These are phyloP conservation scores for Tetranychus urticae DNA, from an alignment of 1,140 invertebrate species.

Conservation along the genomic window DNA sequence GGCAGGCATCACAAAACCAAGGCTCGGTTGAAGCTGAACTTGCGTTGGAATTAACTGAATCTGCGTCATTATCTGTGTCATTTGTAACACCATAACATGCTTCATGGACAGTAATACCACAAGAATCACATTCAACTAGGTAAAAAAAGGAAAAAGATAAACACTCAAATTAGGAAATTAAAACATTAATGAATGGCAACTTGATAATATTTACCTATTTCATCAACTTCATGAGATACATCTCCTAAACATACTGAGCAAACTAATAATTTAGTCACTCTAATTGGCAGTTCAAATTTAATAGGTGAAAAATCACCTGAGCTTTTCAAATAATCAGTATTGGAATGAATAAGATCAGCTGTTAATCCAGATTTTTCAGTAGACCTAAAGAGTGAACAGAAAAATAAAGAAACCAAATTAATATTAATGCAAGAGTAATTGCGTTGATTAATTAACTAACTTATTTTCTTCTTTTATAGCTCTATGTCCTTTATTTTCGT, in stretches of 20 bases:
- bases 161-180: not conserved
- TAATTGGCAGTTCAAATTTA: slow-evolving; percentile 5
- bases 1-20: slow-evolving; percentile 94
- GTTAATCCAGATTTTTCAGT: too few relatives aligned
- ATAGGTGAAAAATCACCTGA: not conserved
- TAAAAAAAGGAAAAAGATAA: not conserved
- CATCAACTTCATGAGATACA: slow-evolving; percentile 54
- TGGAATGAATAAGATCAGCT: not conserved
- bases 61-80: slow-evolving; percentile 32
- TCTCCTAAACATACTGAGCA: slow-evolving; percentile 83
- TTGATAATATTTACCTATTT: slow-evolving; percentile 30
- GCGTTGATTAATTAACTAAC: too few relatives aligned
- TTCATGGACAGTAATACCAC: slow-evolving; percentile 85
- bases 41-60: slow-evolving; percentile 62
- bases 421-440: too few relatives aligned
- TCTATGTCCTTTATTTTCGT: slow-evolving; percentile 20
- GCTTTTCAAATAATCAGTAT: not conserved
- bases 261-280: slow-evolving; percentile 33
- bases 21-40: slow-evolving; percentile 81
- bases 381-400: too few relatives aligned
- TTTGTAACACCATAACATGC: slow-evolving; percentile 72
- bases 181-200: not conserved
- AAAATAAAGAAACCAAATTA: too few relatives aligned
- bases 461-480: not conserved
- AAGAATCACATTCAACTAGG: slow-evolving; percentile 72